Percentiles rank a stretch among this genome's conserved stretches.
phyloP scores from a whole-genome alignment of 2,113 vertebrate species.

The Heptranchias perlo region DNA sequence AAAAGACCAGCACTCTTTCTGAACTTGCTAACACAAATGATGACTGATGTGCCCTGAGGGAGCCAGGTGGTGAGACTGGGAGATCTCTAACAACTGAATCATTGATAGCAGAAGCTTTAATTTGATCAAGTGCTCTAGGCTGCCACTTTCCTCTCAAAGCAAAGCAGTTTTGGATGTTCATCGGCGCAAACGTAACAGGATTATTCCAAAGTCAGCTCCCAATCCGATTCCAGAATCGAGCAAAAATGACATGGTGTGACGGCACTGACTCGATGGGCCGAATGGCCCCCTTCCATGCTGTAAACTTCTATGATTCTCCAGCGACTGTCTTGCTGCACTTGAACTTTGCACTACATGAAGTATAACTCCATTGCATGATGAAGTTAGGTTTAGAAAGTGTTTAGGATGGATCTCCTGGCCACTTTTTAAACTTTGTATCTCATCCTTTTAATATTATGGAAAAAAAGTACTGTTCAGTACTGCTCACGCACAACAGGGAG shows the following conservation, averaged over 20 bases:
- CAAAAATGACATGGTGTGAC: background rate
- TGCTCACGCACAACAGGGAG: background rate
- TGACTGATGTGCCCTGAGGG: background rate
- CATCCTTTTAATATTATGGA: background rate
- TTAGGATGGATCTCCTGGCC: background rate
- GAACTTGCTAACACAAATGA: background rate
- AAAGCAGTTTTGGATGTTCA: background rate
- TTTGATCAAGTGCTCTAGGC: slow-evolving; percentile 6
- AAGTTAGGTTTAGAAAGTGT: background rate
- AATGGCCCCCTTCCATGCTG: no score
- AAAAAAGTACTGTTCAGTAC: background rate
- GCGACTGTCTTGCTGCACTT: background rate
- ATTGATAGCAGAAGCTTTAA: background rate
- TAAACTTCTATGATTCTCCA: no score
- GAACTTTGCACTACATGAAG: background rate
- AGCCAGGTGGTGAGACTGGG: slow-evolving; percentile 5
- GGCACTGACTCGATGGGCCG: no score
- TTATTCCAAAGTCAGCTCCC: background rate
- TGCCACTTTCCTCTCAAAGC: background rate
- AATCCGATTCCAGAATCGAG: background rate
- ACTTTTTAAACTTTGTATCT: background rate
- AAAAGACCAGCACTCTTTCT: background rate
- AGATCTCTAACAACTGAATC: background rate
- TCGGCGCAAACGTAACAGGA: background rate
- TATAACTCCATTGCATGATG: background rate